These are phyloP conservation scores for Pheucticus melanocephalus DNA, from an alignment of 2,113 vertebrate species.

Conservation along the genomic window DNA sequence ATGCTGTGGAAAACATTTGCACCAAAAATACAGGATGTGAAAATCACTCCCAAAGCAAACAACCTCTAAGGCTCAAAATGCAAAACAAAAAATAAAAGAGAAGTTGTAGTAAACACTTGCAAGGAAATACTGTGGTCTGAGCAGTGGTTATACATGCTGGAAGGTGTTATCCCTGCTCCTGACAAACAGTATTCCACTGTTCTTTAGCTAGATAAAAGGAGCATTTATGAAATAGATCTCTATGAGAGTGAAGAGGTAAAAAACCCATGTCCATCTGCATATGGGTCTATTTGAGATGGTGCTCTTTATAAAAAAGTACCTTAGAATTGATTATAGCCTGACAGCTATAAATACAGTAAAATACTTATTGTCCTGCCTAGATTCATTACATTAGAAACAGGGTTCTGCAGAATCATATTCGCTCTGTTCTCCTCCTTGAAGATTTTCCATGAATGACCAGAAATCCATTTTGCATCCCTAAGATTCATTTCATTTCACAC, in stretches of 20 bases:
- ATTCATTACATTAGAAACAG: background rate
- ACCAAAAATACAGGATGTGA: background rate
- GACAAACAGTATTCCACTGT: background rate
- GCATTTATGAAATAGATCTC: background rate
- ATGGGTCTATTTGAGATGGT: background rate
- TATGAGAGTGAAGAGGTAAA: background rate
- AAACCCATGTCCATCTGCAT: accelerated
- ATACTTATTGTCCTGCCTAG: background rate
- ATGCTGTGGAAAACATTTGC: background rate
- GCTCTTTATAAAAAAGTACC: background rate
- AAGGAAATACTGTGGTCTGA: background rate
- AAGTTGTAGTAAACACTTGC: background rate
- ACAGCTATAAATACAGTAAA: background rate
- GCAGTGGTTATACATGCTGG: background rate
- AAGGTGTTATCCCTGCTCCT: background rate
- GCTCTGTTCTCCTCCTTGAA: background rate
- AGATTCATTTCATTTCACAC: background rate
- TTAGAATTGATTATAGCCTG: background rate
- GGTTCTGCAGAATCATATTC: accelerated
- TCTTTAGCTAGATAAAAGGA: background rate
- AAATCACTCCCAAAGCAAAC: background rate
- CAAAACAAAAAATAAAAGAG: background rate
- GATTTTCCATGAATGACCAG: background rate
- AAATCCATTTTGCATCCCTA: background rate
- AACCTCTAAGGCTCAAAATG: background rate